These are phyloP conservation scores for Rhodeus uyekii DNA, from an alignment of 2,797 vertebrate genomes.

Conservation along the genomic window DNA sequence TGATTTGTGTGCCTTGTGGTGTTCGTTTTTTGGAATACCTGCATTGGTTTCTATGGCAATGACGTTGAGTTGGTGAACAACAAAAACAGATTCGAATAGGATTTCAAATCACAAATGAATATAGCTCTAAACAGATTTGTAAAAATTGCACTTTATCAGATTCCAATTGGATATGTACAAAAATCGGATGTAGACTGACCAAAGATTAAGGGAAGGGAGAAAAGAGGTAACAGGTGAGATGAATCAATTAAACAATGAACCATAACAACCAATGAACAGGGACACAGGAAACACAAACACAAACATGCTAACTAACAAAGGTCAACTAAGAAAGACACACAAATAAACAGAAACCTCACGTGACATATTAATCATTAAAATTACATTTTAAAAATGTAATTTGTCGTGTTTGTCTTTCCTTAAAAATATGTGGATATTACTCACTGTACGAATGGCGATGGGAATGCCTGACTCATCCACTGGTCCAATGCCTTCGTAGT, in stretches of 20 bases:
- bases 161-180: neutral
- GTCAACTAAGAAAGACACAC: too few relatives aligned
- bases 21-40: neutral
- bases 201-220: neutral
- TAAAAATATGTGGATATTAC: constrained; percentile 55
- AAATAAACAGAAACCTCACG: too few relatives aligned
- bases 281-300: too few relatives aligned
- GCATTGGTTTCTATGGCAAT: neutral
- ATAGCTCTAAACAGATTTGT: neutral
- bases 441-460: constrained; percentile 97
- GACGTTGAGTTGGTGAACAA: neutral
- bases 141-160: neutral
- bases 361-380: too few relatives aligned
- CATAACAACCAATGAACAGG: too few relatives aligned
- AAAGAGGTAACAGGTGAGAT: neutral
- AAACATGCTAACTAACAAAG: too few relatives aligned
- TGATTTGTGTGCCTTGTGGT: too few relatives aligned
- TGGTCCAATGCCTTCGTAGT: constrained; percentile 96
- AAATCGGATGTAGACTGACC: neutral
- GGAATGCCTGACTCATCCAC: constrained; percentile 97
- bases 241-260: neutral
- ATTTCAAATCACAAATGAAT: neutral
- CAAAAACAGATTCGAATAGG: neutral
- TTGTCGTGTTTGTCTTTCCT: neutral
- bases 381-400: too few relatives aligned